phyloP scores from a whole-genome alignment of 1,140 invertebrate genomes.

The Cyphomyrmex costatus region DNA sequence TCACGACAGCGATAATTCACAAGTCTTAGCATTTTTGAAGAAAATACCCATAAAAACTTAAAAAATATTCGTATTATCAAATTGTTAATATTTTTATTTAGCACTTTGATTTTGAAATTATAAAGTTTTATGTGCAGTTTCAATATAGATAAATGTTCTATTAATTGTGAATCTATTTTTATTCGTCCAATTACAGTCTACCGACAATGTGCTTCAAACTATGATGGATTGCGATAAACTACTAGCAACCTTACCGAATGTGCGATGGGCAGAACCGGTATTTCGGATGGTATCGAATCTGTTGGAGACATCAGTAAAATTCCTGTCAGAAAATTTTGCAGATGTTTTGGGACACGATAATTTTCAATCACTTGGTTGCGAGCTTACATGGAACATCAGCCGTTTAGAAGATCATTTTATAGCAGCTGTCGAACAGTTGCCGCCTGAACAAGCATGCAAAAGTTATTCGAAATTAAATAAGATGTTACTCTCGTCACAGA shows the following conservation, averaged over 20 bases:
- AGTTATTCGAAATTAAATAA: conserved; percentile 88
- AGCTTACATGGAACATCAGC: conserved; percentile 90
- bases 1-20: too few species aligned
- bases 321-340: conserved; percentile 90
- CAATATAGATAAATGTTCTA: conserved; percentile 11
- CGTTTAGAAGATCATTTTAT: conserved; percentile 90
- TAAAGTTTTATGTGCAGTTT: background rate
- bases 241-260: conserved; percentile 89
- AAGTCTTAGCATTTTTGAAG: too few species aligned
- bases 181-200: conserved; percentile 84
- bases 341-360: conserved; percentile 89
- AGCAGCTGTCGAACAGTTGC: conserved; percentile 88
- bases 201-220: conserved; percentile 89
- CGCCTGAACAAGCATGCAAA: conserved; percentile 91
- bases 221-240: conserved; percentile 91
- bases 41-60: too few species aligned
- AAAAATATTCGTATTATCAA: too few species aligned
- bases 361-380: conserved; percentile 89
- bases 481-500: conserved; percentile 79
- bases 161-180: conserved; percentile 61
- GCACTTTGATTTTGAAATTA: background rate
- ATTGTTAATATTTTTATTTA: background rate
- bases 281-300: conserved; percentile 90
- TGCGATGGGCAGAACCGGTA: conserved; percentile 91
- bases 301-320: conserved; percentile 89